Base-by-base conservation (phyloP, 2,888 invertebrate genomes). In the Caenorhabditis sp. region DNA sequence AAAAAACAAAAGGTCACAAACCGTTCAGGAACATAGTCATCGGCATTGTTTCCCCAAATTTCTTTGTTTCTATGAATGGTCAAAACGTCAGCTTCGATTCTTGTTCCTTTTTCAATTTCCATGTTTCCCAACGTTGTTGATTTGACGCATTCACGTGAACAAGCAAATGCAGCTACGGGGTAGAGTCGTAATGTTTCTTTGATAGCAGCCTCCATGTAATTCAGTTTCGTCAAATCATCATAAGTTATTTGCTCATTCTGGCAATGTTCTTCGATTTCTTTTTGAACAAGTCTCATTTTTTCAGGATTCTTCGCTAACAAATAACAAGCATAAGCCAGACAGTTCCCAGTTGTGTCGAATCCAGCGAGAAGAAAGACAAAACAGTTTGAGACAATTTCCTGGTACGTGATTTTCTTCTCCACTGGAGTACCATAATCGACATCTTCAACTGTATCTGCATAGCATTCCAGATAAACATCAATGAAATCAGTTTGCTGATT, bases 321-420 rank as follows among this genome's bases (percentile, higher is more conserved):
- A 76, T 89, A 89, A 66, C 88, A 84, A 12, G 88, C 85, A 77
- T 89, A 90, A 2, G 88, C 88, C 12, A 91, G 81, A 2, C 90
- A 85, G 10, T 89, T 89, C 7, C 90, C 89, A 0, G 90, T 90
- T 0, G 91, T 91, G 78, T 91, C 85, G 60, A 82, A 87, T 17
- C 85, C 86, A 58, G 86, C 86, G 0, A 85, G 59, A 14, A 87
- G 65, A 67, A 87, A 85, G 0, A 85, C 61, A 17, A 83, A 68
- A 43, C 84, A 84, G 17, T 80, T 76, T 1, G 74, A 67, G 12
- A 79, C 69, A 23, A 85, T 81, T 57, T 87, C 87, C 54, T 82
- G 80, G 1, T 66, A 59, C 0, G 79, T 78, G 1, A 84, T 66
- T 43, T 81, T 77, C 23, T 76, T 75, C n/a, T 72, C 63, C 12